Evolutionary conservation across 2,113 vertebrate genomes (phyloP).

Genomic region (Delphinus delphis): DNA sequence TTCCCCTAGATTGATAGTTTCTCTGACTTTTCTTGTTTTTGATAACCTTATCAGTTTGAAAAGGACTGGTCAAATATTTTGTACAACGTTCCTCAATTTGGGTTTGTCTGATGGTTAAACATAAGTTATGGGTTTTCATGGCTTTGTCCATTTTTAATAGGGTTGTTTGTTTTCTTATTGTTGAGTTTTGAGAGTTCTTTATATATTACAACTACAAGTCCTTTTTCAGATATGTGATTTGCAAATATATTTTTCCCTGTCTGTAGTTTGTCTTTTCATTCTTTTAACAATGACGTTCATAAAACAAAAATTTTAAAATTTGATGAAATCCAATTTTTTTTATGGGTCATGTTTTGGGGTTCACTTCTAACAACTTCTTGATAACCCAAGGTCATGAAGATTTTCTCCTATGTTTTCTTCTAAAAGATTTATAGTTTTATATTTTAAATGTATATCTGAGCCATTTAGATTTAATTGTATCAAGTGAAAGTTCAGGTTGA

Average conservation of each 20-base stretch:
- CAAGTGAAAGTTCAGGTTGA: background rate
- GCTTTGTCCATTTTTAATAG: background rate
- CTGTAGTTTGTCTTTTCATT: background rate
- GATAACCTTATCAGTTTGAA: background rate
- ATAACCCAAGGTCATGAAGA: background rate
- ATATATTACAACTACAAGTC: background rate
- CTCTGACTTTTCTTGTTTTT: background rate
- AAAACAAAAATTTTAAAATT: background rate
- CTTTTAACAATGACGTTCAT: background rate
- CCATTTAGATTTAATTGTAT: background rate
- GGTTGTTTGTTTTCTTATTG: background rate
- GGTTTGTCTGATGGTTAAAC: background rate
- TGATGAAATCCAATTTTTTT: background rate
- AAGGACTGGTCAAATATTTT: background rate
- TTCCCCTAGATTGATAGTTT: background rate
- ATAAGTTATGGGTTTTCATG: background rate
- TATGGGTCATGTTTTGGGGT: background rate
- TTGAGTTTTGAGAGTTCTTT: background rate
- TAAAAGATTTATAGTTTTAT: background rate
- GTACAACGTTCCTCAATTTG: background rate
- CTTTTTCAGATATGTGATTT: background rate
- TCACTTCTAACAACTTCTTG: background rate
- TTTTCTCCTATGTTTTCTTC: conserved; percentile 13
- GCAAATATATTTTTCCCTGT: background rate
- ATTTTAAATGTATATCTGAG: background rate